These are phyloP conservation scores for Acrossocheilus wenchowensis DNA, from an alignment of 2,797 vertebrate species.

Conservation along the genomic window DNA sequence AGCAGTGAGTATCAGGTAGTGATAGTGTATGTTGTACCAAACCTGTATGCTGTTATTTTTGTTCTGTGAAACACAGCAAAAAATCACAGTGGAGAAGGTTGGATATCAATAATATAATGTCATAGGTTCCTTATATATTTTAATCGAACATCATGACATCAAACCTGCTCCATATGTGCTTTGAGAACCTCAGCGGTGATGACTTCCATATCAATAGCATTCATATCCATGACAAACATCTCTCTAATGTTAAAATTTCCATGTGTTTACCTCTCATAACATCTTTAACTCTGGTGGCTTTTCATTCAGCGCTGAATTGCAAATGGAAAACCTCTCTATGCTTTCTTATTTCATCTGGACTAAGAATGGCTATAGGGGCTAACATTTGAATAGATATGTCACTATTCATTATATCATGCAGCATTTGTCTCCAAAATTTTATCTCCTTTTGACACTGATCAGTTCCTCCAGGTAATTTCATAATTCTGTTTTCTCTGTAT, in stretches of 20 bases:
- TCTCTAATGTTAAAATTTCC: not conserved
- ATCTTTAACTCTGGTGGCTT: not conserved
- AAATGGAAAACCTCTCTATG: not conserved
- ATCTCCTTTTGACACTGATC: not conserved
- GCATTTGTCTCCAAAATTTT: not conserved
- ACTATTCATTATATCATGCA: conserved; percentile 32
- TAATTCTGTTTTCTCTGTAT: not conserved
- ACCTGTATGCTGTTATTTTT: not conserved
- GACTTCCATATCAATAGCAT: not conserved
- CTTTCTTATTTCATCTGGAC: not conserved
- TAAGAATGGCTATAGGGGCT: not conserved
- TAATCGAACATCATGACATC: not conserved
- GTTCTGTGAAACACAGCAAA: not conserved
- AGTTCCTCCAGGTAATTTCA: not conserved
- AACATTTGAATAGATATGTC: conserved; percentile 22
- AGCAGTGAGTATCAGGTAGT: not conserved
- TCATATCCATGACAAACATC: not conserved
- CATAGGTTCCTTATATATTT: not conserved
- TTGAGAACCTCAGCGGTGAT: not conserved
- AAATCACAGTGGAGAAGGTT: not conserved
- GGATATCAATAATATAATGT: not conserved
- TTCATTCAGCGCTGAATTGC: not conserved
- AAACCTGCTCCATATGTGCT: not conserved
- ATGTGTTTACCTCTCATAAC: not conserved
- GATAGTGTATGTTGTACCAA: not conserved